Percentiles rank a stretch among this genome's conserved stretches.
phyloP scores from a whole-genome alignment of 2,888 invertebrate species.

The Cephus pygmeus region DNA sequence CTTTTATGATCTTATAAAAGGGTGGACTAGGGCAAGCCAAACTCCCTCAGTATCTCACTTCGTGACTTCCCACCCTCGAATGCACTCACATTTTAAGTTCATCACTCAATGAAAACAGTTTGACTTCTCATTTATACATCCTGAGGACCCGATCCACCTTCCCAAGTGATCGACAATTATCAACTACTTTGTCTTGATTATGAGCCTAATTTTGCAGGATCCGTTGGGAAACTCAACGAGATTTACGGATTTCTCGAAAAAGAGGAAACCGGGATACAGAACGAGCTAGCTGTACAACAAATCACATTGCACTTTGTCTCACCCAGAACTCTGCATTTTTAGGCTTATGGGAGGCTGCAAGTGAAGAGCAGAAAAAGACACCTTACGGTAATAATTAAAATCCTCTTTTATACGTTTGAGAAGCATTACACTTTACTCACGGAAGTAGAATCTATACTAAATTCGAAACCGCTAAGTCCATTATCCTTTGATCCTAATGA shows the following conservation, averaged over 20 bases:
- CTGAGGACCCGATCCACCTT: too few species aligned
- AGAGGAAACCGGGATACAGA: background rate
- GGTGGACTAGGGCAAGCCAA: too few species aligned
- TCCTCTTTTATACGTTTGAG: conserved; percentile 2
- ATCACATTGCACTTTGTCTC: conserved; percentile 24
- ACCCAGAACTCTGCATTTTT: conserved; percentile 22
- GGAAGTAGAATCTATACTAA: conserved; percentile 28
- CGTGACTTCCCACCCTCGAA: too few species aligned
- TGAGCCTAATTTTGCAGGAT: background rate
- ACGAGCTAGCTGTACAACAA: background rate
- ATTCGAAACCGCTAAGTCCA: conserved; percentile 23
- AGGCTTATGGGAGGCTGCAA: background rate
- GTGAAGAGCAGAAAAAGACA: conserved; percentile 13
- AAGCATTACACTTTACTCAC: conserved; percentile 5
- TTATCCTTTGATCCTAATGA: conserved; percentile 24
- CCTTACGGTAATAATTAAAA: background rate
- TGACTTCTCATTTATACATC: too few species aligned
- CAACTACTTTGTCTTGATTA: background rate
- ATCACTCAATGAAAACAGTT: too few species aligned
- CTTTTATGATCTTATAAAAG: too few species aligned
- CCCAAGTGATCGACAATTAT: too few species aligned
- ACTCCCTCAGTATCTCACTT: too few species aligned
- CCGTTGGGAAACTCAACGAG: background rate
- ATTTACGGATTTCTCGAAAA: background rate
- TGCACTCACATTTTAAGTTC: too few species aligned